Evolutionary conservation across 1,140 invertebrate species (phyloP).

Genomic region (Bombus picipes): DNA sequence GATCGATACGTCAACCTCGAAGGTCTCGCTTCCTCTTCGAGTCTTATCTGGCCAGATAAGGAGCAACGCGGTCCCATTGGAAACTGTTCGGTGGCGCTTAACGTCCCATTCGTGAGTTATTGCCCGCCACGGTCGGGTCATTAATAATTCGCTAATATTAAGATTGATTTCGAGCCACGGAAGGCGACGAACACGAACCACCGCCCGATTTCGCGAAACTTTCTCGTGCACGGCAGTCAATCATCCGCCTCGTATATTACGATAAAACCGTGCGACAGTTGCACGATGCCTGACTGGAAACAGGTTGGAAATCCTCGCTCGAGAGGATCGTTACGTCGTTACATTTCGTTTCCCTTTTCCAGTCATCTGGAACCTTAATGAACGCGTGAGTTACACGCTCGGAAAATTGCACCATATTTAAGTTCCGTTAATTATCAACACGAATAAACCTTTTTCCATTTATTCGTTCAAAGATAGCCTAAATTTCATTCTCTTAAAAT

Average conservation of each 20-base stretch:
- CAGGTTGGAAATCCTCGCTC: neutral
- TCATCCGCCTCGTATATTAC: slow-evolving; percentile 24
- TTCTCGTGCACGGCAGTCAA: slow-evolving; percentile 45
- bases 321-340: neutral
- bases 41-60: slow-evolving; percentile 64
- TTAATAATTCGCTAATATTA: slow-evolving; percentile 67
- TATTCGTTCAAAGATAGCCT: neutral
- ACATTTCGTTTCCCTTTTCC: neutral
- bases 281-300: neutral
- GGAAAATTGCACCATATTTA: neutral
- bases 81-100: slow-evolving; percentile 63
- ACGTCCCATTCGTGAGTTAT: slow-evolving; percentile 64
- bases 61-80: slow-evolving; percentile 61
- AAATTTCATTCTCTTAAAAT: neutral
- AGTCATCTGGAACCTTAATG: neutral
- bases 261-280: neutral
- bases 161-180: slow-evolving; percentile 62
- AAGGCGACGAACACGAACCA: slow-evolving; percentile 38
- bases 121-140: slow-evolving; percentile 51
- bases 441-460: neutral
- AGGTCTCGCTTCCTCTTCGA: slow-evolving; percentile 9
- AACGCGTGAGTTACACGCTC: neutral
- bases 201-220: slow-evolving; percentile 52
- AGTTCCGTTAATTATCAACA: neutral
- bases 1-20: slow-evolving; percentile 24